phyloP scores from a whole-genome alignment of 2,797 vertebrate species.

The Crypturellus tataupa region DNA sequence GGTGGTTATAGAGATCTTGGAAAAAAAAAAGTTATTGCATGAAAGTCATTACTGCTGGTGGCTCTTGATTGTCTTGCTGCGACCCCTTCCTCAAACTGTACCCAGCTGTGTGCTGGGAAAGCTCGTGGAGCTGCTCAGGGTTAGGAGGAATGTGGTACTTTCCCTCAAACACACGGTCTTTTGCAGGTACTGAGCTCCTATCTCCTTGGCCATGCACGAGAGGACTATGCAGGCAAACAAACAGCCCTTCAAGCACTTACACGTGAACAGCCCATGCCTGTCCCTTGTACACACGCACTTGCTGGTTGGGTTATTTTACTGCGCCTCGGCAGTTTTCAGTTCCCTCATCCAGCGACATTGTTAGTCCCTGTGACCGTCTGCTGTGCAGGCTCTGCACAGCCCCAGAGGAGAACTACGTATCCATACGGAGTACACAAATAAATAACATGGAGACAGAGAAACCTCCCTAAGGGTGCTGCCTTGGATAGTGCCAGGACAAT shows the following conservation, averaged over 20 bases:
- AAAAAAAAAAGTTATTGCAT: conserved; percentile 25
- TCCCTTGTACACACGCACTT: not conserved
- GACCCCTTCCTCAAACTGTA: not conserved
- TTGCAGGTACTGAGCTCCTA: rapidly evolving
- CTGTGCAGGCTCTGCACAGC: not conserved
- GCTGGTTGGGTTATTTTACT: rapidly evolving
- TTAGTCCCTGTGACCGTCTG: not conserved
- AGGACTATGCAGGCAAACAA: not conserved
- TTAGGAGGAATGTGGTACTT: not conserved
- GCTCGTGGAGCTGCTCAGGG: not conserved
- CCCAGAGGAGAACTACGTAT: not conserved
- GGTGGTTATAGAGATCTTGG: not conserved
- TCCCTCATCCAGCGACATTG: not conserved
- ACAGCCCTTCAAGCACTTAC: not conserved
- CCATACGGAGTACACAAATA: not conserved
- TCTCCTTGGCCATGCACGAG: not conserved
- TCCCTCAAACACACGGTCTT: not conserved
- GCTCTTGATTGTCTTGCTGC: not conserved
- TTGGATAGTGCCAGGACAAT: not conserved
- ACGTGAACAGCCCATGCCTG: rapidly evolving
- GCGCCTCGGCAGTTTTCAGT: not conserved
- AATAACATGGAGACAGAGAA: not conserved
- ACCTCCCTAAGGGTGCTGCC: not conserved
- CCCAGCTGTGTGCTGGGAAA: too few relatives aligned
- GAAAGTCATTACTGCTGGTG: not conserved